Evolutionary conservation across 2,888 invertebrate genomes (phyloP).

Genomic region (Carterocephalus palaemon): DNA sequence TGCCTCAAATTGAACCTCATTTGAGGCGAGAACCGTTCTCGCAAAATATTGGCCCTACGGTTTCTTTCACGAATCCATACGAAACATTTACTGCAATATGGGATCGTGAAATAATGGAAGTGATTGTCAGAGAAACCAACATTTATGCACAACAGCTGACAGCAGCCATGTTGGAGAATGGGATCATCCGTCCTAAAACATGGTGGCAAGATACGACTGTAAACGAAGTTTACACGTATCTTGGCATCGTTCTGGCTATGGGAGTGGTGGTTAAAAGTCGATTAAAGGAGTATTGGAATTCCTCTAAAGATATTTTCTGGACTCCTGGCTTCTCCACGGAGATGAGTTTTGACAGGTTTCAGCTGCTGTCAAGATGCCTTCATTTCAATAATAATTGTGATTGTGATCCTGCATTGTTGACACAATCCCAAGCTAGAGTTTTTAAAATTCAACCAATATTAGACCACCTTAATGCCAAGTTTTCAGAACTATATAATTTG

Average conservation of each 20-base stretch:
- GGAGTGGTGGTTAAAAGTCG: conserved; percentile 11
- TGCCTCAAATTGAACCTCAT: conserved; percentile 7
- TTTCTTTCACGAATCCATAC: conserved; percentile 17
- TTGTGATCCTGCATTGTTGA: neutral
- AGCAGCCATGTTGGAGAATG: conserved; percentile 8
- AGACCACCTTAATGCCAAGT: conserved; percentile 21
- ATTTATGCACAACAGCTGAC: conserved; percentile 26
- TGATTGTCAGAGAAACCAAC: conserved; percentile 23
- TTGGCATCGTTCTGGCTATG: conserved; percentile 21
- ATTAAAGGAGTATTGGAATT: conserved; percentile 19
- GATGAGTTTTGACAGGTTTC: conserved; percentile 14
- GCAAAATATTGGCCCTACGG: conserved; percentile 22
- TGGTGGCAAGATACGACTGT: conserved; percentile 22
- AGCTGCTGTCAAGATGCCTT: conserved; percentile 9
- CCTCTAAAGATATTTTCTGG: conserved; percentile 4
- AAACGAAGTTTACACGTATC: conserved; percentile 19
- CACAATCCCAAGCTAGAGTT: conserved; percentile 28
- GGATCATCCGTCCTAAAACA: conserved; percentile 8
- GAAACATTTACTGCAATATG: conserved; percentile 26
- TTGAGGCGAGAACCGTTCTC: conserved; percentile 7
- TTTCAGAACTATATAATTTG: conserved; percentile 21
- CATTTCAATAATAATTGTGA: conserved; percentile 18
- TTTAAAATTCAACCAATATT: conserved; percentile 31
- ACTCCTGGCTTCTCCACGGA: conserved; percentile 11
- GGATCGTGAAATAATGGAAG: conserved; percentile 24